Base-by-base conservation (phyloP, 2,113 vertebrate genomes). In the Barbus barbus region DNA sequence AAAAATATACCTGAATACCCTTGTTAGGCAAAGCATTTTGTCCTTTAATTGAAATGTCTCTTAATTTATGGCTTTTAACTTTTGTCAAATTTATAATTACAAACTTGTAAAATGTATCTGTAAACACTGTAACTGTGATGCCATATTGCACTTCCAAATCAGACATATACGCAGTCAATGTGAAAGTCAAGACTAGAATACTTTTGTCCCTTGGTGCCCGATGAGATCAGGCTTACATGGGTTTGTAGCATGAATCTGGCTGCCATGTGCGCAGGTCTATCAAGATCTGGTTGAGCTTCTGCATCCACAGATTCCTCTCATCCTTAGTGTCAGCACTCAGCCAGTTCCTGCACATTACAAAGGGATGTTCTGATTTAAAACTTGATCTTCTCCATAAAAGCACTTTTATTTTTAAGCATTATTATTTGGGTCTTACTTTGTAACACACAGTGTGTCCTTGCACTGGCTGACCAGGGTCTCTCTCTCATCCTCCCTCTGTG, bases 301-400 rank as follows among this genome's bases (percentile, higher is more conserved):
- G 96, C 97, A 99, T 97, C 98, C 98, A 99, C 84, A 98, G 94
- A 53, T 97, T 98, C 81, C 98, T 94, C 38, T 99, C 98, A 0
- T 98, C 98, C 85, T 98, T 99, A 3, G 97, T 99, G 90, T 99
- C 98, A 1, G 98, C 98, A n/a, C 97, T 97, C 48, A 99, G 92
- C 98, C 98, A 99, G 92, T 99, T 98, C 90, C 98, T 98, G 90
- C 24, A 82, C n/a, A 73, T 24, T 41, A 53, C 58, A 28, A 86
- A 78, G 14, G 26, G 12, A 74, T 22, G 16, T 11, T 58, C 58
- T 28, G 22, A 53, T 16, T n/a, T 33, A 28, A 26, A 11, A 48
- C 5, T 31, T 14, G 4, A 46, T 14, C n/a, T 48, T 46, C 33
- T 69, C 28, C 16, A 28, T 63, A 14, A 46, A 80, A 44, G n/a